phyloP scores from a whole-genome alignment of 2,113 vertebrate genomes.

The Anser brachyrhynchus region DNA sequence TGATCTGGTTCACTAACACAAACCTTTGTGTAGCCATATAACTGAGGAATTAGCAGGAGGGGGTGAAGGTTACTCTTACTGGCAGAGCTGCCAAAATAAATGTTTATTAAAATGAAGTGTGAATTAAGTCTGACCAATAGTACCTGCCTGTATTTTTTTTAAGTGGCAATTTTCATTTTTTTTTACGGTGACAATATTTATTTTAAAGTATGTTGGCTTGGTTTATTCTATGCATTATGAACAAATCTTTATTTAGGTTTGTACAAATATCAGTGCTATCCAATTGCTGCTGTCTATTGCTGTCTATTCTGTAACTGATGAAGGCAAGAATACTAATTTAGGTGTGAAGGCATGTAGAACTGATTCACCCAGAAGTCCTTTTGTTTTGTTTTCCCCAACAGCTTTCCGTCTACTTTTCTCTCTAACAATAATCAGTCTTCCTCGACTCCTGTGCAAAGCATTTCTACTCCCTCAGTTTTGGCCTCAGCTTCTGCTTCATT shows the following conservation, averaged over 20 bases:
- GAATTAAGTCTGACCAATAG: background rate
- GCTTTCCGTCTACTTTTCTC: slow-evolving; percentile 91
- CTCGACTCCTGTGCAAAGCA: slow-evolving; percentile 75
- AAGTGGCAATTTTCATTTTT: background rate
- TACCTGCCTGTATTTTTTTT: background rate
- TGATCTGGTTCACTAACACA: background rate
- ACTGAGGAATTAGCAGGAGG: background rate
- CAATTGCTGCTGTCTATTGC: background rate
- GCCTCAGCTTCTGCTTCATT: slow-evolving; percentile 81
- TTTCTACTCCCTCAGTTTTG: slow-evolving; percentile 81
- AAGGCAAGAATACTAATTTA: background rate
- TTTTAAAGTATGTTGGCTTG: background rate
- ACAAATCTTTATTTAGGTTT: background rate
- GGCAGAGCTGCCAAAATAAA: slow-evolving; percentile 11
- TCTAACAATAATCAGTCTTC: slow-evolving; percentile 94
- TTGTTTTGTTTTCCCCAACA: slow-evolving; percentile 65
- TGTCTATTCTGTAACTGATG: background rate
- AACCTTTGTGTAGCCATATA: slow-evolving; percentile 19
- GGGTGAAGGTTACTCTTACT: background rate
- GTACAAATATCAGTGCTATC: background rate
- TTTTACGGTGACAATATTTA: background rate
- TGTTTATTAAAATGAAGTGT: background rate
- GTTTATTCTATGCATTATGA: background rate
- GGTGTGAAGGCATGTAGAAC: background rate
- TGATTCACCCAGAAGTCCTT: background rate